Evolutionary conservation across 1,140 invertebrate genomes (phyloP).

Genomic region (Brevipalpus yothersi): DNA sequence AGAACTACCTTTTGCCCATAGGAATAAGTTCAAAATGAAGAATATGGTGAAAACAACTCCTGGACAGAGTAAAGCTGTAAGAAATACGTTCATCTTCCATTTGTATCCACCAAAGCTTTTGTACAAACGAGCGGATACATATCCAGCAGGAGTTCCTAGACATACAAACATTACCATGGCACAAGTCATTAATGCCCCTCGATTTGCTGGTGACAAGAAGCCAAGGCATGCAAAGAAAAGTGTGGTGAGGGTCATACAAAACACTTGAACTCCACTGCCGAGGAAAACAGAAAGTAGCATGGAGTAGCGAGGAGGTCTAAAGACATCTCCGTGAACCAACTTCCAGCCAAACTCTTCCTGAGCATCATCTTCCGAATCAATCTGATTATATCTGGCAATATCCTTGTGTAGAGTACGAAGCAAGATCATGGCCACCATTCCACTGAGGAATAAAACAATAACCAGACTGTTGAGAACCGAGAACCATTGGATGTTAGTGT

Average conservation of each 20-base stretch:
- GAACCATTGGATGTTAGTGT: slow-evolving; percentile 98
- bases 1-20: slow-evolving; percentile 82
- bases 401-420: slow-evolving; percentile 90
- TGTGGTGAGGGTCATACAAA: slow-evolving; percentile 34
- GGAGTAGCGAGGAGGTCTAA: slow-evolving; percentile 78
- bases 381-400: slow-evolving; percentile 90
- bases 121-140: slow-evolving; percentile 81
- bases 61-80: slow-evolving; percentile 83
- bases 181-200: slow-evolving; percentile 94
- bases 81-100: slow-evolving; percentile 91
- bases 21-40: slow-evolving; percentile 82
- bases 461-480: slow-evolving; percentile 31
- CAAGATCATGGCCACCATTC: slow-evolving; percentile 99
- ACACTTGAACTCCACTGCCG: slow-evolving; percentile 79
- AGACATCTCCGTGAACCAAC: slow-evolving; percentile 82
- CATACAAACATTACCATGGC: slow-evolving; percentile 82
- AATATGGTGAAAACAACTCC: slow-evolving; percentile 77
- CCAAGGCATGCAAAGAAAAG: slow-evolving; percentile 80
- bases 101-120: slow-evolving; percentile 90
- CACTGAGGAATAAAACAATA: slow-evolving; percentile 44
- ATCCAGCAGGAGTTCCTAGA: slow-evolving; percentile 80
- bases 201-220: slow-evolving; percentile 89
- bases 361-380: slow-evolving; percentile 60
- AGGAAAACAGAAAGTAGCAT: slow-evolving; percentile 86
- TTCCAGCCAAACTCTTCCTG: slow-evolving; percentile 99